Evolutionary conservation across 2,888 invertebrate species (phyloP), one percentile per base, ranked within the genome.

Genomic region (Monochamus alternatus): DNA sequence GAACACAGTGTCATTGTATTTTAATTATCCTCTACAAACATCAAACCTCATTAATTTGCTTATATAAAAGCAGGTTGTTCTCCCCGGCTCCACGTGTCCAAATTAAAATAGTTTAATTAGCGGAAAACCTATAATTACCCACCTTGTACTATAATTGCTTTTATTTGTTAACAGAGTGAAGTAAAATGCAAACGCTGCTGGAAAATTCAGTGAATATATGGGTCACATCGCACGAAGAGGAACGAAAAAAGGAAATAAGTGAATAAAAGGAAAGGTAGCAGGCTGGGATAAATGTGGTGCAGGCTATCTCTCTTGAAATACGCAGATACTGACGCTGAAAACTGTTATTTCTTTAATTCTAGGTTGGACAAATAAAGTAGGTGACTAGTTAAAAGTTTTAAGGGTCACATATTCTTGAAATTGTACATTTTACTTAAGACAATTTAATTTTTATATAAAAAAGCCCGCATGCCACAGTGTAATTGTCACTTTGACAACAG

Each of bases 21-120:
- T 47, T 47, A 14, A 14, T 58, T 14, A 58, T 30, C 58, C 4
- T 0, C 31, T 58, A 30, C 58, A 58, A 55, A 5, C 5, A 10
- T 5, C 22, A 55, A 58, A 14, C 58, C n/a, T 58, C 58, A 58
- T 58, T 58, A 58, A 58, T 58, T 30, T 30, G 8, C 7, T 10
- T 62, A 32, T 62, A 38, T 62, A 62, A 32, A 62, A 8, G 31
- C n/a, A 62, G 10, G 2, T 8, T 62, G 62, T 32, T 65, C 51
- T 44, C 43, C 47, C 47, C 47, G 47, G 14, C 14, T 47, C 22
- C 30, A 22, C 14, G 43, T 47, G 47, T 12, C 32, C 22, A 10
- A 65, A 65, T 47, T 47, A 47, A 65, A 65, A 65, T 47, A 65
- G 44, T 47, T 65, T 47, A 47, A 47, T 65, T 65, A 65, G 65